phyloP scores from a whole-genome alignment of 2,113 vertebrate species.

The Anguilla rostrata region DNA sequence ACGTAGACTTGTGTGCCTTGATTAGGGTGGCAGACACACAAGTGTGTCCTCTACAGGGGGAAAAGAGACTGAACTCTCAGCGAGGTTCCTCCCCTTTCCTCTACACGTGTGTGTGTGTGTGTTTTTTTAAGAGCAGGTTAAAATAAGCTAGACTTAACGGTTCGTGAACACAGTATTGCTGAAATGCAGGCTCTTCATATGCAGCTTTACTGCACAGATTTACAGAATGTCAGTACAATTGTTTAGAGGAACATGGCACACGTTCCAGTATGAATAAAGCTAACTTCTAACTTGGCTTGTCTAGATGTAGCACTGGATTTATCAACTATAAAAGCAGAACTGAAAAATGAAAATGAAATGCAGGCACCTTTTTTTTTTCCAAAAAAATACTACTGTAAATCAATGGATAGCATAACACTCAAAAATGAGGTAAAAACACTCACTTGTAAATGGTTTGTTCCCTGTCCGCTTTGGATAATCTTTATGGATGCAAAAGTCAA shows the following conservation, averaged over 20 bases:
- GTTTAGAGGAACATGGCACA: neutral
- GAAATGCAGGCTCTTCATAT: neutral
- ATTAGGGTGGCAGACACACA: neutral
- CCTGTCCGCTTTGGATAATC: too few species aligned
- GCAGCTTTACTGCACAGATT: neutral
- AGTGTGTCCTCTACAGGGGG: neutral
- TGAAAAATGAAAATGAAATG: neutral
- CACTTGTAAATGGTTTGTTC: too few species aligned
- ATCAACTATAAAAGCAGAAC: neutral
- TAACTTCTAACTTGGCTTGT: neutral
- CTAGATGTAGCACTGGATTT: neutral
- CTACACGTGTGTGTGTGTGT: neutral
- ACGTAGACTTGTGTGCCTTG: neutral
- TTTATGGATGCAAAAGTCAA: too few species aligned
- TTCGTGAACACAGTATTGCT: neutral
- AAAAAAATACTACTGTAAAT: neutral
- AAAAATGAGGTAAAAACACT: too few species aligned
- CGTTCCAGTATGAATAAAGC: neutral
- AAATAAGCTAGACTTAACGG: slow-evolving; percentile 8
- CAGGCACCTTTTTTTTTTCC: neutral
- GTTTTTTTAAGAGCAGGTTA: neutral
- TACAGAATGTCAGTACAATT: neutral
- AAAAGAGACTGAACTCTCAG: neutral
- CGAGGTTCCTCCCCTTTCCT: neutral
- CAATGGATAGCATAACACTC: neutral